Evolutionary conservation across 1,140 invertebrate genomes (phyloP).

Genomic region (Microplitis demolitor): DNA sequence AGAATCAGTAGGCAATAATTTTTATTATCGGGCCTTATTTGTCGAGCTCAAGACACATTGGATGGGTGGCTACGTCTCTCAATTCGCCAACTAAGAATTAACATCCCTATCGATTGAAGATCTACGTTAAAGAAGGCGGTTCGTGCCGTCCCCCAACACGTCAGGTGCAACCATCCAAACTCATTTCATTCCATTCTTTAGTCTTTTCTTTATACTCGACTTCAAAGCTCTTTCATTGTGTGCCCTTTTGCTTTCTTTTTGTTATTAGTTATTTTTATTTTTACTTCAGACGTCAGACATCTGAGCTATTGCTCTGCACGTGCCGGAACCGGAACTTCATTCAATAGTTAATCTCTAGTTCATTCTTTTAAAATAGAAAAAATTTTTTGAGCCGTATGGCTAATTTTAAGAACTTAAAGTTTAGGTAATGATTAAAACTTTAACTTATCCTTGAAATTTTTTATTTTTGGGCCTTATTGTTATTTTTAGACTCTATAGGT

Average conservation of each 20-base stretch:
- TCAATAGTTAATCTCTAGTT: not conserved
- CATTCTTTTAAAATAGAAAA: not conserved
- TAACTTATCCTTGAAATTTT: too few species aligned
- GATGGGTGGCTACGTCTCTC: conserved; percentile 30
- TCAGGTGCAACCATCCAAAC: conserved; percentile 47
- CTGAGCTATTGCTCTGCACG: not conserved
- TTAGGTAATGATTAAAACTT: too few species aligned
- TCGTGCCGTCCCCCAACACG: conserved; percentile 33
- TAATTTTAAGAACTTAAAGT: too few species aligned
- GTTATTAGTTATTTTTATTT: too few species aligned
- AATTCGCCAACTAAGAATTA: conserved; percentile 45
- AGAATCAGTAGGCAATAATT: conserved; percentile 29
- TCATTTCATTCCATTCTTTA: not conserved
- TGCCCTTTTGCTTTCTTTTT: too few species aligned
- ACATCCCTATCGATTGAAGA: conserved; percentile 42
- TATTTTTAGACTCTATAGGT: not conserved
- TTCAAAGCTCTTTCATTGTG: too few species aligned
- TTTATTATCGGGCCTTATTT: conserved; percentile 29
- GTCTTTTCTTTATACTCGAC: conserved; percentile 2
- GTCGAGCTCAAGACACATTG: conserved; percentile 19
- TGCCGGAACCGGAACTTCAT: conserved; percentile 43
- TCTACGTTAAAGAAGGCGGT: conserved; percentile 44
- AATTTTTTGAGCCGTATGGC: not conserved
- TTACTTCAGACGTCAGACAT: not conserved
- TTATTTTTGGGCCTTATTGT: not conserved